Evolutionary conservation across 2,888 invertebrate genomes (phyloP), one percentile per base, ranked within the genome.

Genomic region (Hydropsyche betteni): DNA sequence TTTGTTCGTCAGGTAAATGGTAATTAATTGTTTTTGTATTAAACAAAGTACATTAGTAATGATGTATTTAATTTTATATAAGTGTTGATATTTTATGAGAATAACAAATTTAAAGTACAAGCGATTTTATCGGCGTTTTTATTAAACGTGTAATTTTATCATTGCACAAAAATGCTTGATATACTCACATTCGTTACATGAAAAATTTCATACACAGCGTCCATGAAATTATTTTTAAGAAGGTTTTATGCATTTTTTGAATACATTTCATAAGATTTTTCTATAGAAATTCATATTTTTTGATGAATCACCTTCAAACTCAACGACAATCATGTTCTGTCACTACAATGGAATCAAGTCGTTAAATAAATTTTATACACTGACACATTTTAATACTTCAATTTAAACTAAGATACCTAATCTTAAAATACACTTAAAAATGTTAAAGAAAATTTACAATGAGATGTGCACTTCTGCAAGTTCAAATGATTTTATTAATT

Each of bases 391-490:
- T 38, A 69, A 24, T 38, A 36, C 34, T 44, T n/a, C 16, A 38
- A 2, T 44, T 44, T 44, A 44, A 44, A 44, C 6, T 44, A 44
- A 44, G 44, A 44, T 8, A 44, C 24, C 6, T 44, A 44, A 44
- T 44, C 44, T 44, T 44, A 44, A 44, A 8, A 44, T 44, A 44
- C 44, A 44, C 44, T 10, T 44, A 8, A 44, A 44, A 44, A 8
- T 44, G 12, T 7, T 24, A 52, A 69, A 74, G 69, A 58, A 68
- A 69, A 16, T 69, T 74, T 50, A 64, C 36, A 73, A 36, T 58
- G 64, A 50, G 64, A 16, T 73, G 51, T 64, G 58, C 61, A 73
- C 64, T 73, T 64, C 36, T 73, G 64, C 73, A 61, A 38, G 68
- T 74, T 58, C 24, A 58, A 58, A 24, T 16, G 10, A 44, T 44